Base-by-base conservation (phyloP, 2,797 vertebrate species). In the Falco cherrug region DNA sequence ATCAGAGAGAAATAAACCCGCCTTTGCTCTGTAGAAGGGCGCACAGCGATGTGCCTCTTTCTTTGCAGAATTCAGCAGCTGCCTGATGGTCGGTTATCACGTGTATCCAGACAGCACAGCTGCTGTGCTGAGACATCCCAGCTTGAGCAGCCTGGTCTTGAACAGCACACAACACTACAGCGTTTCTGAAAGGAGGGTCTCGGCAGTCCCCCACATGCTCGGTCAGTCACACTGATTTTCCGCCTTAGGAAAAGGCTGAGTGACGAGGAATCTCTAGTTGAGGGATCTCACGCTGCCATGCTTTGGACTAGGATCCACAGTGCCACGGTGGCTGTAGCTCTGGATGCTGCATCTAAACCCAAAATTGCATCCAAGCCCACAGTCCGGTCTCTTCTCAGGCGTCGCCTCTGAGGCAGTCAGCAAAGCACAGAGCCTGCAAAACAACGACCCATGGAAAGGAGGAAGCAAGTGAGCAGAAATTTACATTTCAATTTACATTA, bases 241-340 rank as follows among this genome's bases (percentile, higher is more conserved):
- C 45, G 3, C 37, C 19, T 33, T 6, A 19, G 16, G 18, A 50
- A 76, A 79, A 41, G 11, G 31, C 26, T 0, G 0, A 65, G 45
- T 19, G 33, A 54, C 10, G 9, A 39, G 33, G 4, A 10, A 71
- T 47, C 16, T 26, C 37, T 37, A 37, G 37, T 37, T 37, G 37
- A 37, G 37, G 37, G 10, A 37, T 37, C 37, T 37, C 37, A 13
- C 13, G 28, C 68, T 65, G 51, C 10, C 0, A 1, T 29, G 21
- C 22, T 48, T 33, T 13, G 16, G 18, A 51, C 28, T 39, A 5
- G 2, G 31, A 43, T 37, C 74, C 29, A 31, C 6, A 29, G 10
- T 1, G 1, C 21, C 0, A 0, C 1, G 2, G 12, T 5, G 21
- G 50, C 19, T 65, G 26, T 19, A 22, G 56, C 41, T 51, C 29